A percentile compares a stretch with the other conserved stretches of the same genome.
Evolutionary conservation across 2,888 invertebrate genomes (phyloP).

Genomic region (Andrena minutula): DNA sequence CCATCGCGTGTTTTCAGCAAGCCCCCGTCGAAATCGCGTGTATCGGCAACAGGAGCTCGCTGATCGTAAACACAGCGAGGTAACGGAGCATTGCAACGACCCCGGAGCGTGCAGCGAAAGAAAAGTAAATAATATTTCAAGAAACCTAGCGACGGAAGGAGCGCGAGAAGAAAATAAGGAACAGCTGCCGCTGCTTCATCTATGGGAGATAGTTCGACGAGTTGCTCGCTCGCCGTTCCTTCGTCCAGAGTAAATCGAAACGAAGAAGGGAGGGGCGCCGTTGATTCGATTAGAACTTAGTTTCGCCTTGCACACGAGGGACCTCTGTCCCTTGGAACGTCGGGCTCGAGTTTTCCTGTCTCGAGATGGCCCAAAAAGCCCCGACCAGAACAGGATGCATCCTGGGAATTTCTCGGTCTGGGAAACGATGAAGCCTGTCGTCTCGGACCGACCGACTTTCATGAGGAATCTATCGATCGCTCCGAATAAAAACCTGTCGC

Average conservation of each 20-base stretch:
- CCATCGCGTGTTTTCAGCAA: no score
- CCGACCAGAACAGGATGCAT: slow-evolving; percentile 38
- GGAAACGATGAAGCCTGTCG: slow-evolving; percentile 9
- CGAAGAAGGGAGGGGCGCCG: slow-evolving; percentile 58
- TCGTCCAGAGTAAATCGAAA: slow-evolving; percentile 73
- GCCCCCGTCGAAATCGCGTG: not conserved
- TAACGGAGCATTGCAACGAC: slow-evolving; percentile 21
- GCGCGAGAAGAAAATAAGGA: slow-evolving; percentile 33
- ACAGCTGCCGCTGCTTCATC: slow-evolving; percentile 55
- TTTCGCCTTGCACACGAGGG: slow-evolving; percentile 74
- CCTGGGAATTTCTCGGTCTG: slow-evolving; percentile 52
- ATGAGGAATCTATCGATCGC: not conserved
- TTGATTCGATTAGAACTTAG: slow-evolving; percentile 80
- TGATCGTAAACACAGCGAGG: not conserved
- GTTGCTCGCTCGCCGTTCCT: slow-evolving; percentile 51
- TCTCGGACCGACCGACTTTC: not conserved
- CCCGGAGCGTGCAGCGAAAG: not conserved
- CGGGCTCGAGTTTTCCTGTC: slow-evolving; percentile 62
- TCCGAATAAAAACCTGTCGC: not conserved
- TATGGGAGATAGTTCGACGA: slow-evolving; percentile 61
- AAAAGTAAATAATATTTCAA: slow-evolving; percentile 65
- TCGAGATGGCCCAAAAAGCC: slow-evolving; percentile 36
- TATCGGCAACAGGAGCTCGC: slow-evolving; percentile 3
- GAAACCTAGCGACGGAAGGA: slow-evolving; percentile 8
- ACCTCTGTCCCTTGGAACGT: slow-evolving; percentile 51